Evolutionary conservation across 2,797 vertebrate species (phyloP).

Genomic region (Thaleichthys pacificus): DNA sequence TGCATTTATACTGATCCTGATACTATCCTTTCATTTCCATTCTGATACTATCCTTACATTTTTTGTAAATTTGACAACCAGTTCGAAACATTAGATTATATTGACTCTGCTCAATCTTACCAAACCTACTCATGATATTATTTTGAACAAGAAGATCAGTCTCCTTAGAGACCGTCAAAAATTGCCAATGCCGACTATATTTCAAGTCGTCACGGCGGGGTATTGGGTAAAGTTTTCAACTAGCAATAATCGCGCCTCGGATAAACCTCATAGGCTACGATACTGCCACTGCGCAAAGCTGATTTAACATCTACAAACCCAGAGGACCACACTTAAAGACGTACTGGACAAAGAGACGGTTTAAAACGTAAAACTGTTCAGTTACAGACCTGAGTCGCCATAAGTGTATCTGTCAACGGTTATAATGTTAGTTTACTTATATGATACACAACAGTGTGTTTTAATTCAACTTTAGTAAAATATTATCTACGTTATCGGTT

Average conservation of each 20-base stretch:
- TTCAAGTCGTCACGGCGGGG: conserved; percentile 88
- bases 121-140: too few relatives aligned
- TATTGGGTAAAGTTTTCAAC: conserved; percentile 96
- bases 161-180: conserved; percentile 91
- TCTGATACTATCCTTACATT: too few relatives aligned
- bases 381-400: too few relatives aligned
- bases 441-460: background rate
- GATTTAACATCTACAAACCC: rapidly evolving
- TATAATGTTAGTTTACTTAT: background rate
- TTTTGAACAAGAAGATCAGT: conserved; percentile 35
- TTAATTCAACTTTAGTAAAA: background rate
- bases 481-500: too few relatives aligned
- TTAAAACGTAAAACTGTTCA: background rate
- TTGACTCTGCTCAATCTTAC: too few relatives aligned
- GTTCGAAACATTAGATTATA: too few relatives aligned
- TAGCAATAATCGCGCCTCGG: conserved; percentile 94
- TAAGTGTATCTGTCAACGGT: too few relatives aligned
- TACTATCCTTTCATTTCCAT: too few relatives aligned
- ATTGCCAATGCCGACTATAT: conserved; percentile 91
- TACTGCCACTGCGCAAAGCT: conserved; percentile 92
- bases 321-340: background rate
- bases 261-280: conserved; percentile 92
- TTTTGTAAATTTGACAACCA: too few relatives aligned
- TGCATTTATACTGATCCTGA: too few relatives aligned
- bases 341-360: background rate